Evolutionary conservation across 1,140 invertebrate species (phyloP), one percentile per base, ranked within the genome.

Genomic region (Brachionus angularis): DNA sequence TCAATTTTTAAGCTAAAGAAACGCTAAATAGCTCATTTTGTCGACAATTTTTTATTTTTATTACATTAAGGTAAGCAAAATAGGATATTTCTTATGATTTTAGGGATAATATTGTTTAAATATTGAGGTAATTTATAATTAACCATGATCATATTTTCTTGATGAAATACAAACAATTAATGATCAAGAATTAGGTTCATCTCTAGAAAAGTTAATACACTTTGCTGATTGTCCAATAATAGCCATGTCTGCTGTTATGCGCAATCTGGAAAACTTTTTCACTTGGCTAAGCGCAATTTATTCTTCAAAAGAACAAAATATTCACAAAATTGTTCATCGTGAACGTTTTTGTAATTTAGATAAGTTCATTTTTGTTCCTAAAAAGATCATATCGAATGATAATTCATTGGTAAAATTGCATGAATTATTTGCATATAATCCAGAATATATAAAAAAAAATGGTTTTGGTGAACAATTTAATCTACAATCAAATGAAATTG

Each of bases 271-370:
- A 16, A 2, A 62, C 5, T 44, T 62, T 46, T 46, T 7, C 31
- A 1, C n/a, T 1, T 62, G 58, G 58, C 5, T 62, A 25, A 44
- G n/a, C 29, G 23, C 27, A 29, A 44, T 62, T 10, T 25, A 46
- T 8, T 23, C 34, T 5, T 46, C 39, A 27, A 44, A 46, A 31
- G 14, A 14, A 3, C n/a, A n/a, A 29, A 31, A 31, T 16, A 44
- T 62, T 3, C 18, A 27, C 16, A 46, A 46, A 46, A 62, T 62
- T 39, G 23, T 31, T 46, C 39, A 62, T 2, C 27, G 18, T 12
- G 58, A 62, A 46, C 23, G 58, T 29, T 44, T 62, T 46, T 44
- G 39, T 46, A 42, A 62, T 46, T 29, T 62, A 5, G 46, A 62
- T 21, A 62, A 62, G 16, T 62, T n/a, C 31, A 16, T 62, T 16